Base-by-base conservation (phyloP, 2,888 invertebrate genomes). In the Ennomos quercinarius region DNA sequence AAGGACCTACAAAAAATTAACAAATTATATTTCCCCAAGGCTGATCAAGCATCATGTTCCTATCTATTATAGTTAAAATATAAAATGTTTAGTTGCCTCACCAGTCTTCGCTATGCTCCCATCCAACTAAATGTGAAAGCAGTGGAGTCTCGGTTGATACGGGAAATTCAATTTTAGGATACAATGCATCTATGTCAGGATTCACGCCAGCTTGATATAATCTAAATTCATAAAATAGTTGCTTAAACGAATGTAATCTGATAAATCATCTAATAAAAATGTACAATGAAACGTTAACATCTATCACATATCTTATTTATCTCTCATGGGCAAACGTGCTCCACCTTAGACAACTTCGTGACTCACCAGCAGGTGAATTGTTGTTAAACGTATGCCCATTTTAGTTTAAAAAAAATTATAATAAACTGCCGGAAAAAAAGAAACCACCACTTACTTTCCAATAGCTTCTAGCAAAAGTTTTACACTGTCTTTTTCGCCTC, bases 91-190 rank as follows among this genome's bases (percentile, higher is more conserved):
- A 5, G 39, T 39, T 3, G 8, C 10, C 70, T 68, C 71, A 86
- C 95, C 95, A 95, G 51, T 94, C 92, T 48, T 94, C 93, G n/a
- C 90, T 88, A 72, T 98, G 97, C 66, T 97, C 96, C 97, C 98
- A 98, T 58, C 93, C 93, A 11, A 98, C 93, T n/a, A 95, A 86
- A 1, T 96, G 95, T 1, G 96, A 95, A 37, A 98, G 93, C 91
- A 95, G 94, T 0, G 96, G 95, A 0, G 98, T 98, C 43, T 96
- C 95, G 9, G 95, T 93, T 6, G 97, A 95, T 0, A 98, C 98
- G 0, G 98, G 98, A 74, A 94, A 97, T 50, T 94, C 73, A 0
- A 97, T 87, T 48, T 87, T 81, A 0, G 97, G 96, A 78, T 97
- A 97, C 3, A 98, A 82, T 11, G 93, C 93, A 6, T 95, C 88